Conservation (phyloP, 1,140 invertebrate species). For the Cotesia glomerata region DNA sequence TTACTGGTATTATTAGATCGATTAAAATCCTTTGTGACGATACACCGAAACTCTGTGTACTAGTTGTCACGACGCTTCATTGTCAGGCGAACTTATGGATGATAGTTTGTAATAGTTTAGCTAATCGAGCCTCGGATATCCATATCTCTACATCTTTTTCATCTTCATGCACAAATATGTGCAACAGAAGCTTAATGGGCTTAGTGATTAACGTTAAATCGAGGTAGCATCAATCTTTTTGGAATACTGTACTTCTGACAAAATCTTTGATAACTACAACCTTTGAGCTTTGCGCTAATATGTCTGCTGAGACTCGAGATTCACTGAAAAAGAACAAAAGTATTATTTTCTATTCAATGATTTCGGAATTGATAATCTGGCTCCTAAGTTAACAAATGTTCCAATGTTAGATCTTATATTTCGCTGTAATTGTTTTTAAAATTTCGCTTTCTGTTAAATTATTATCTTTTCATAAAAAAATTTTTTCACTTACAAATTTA, state of each 20-base stretch:
- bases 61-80: not conserved
- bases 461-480: not conserved
- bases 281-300: no score
- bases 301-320: no score
- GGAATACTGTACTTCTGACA: not conserved
- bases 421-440: no score
- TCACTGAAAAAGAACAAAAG: no score
- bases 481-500: constrained; percentile 4
- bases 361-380: no score
- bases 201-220: not conserved
- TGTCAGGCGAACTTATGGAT: not conserved
- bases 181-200: not conserved
- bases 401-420: no score
- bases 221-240: constrained; percentile 5
- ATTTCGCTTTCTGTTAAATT: not conserved
- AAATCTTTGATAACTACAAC: not conserved
- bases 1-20: constrained; percentile 13
- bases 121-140: no score
- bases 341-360: no score
- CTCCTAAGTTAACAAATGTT: no score
- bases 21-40: not conserved
- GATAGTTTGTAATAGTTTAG: not conserved
- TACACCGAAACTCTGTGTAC: not conserved
- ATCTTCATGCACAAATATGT: not conserved
- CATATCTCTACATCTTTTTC: not conserved